Base-by-base conservation (phyloP, 1,140 invertebrate genomes). In the Pentalonia nigronervosa region DNA sequence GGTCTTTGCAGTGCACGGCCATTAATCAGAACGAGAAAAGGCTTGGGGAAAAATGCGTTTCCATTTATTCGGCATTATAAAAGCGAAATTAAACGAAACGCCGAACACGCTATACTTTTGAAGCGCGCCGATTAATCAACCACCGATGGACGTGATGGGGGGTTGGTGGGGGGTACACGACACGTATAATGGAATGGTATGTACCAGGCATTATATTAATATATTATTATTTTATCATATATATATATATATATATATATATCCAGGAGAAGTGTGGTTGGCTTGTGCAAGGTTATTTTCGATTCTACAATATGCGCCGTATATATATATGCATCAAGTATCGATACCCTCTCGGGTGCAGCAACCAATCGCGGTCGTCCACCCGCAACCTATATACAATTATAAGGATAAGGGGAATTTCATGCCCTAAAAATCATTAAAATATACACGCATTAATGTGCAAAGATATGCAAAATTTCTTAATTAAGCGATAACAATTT, bases 51-150 rank as follows among this genome's bases (percentile, higher is more conserved):
- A 90, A 67, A 45, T 45, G 56, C 53, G 36, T 90, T 41, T 90
- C n/a, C 53, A 60, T 90, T 90, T 90, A 90, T 60, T 60, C 53
- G 88, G 20, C 88, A 45, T 60, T 90, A 45, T 90, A 90, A 30
- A 90, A 56, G 53, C 88, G 88, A 90, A 90, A 67, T 90, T 60
- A 67, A 67, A 90, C 36, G 89, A 90, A 90, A 90, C 89, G 53
- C 56, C 89, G 53, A 90, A 90, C 53, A 67, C 25, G 56, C 53
- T 67, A 56, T 90, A 67, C 36, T 90, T 90, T 67, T 90, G 56
- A 67, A 90, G 7, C 53, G 7, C 53, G 34, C 53, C 53, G 45
- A 90, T 90, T 90, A 90, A 90, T 90, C 89, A 67, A 90, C 53
- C 36, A 8, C 45, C 30, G n/a, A 36, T 0, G 6, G 14, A 86